Conservation (phyloP, 2,113 vertebrate species). For the Lycocorax pyrrhopterus region DNA sequence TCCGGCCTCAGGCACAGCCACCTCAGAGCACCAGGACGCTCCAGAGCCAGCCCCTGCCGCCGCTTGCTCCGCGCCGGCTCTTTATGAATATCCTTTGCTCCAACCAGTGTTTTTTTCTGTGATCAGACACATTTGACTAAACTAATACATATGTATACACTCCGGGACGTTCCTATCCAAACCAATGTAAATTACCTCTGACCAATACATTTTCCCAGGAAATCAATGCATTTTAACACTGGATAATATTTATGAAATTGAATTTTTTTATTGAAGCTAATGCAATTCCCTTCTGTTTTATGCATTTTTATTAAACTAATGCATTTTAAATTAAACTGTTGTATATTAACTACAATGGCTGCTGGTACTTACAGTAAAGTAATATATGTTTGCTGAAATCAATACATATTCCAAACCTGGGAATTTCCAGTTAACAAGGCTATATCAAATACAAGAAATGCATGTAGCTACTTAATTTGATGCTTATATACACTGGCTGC, state of each 20-base stretch:
- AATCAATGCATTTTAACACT: slow-evolving; percentile 81
- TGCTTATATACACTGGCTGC: slow-evolving; percentile 48
- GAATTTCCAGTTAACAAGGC: slow-evolving; percentile 68
- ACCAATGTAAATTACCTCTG: slow-evolving; percentile 74
- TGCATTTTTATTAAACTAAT: slow-evolving; percentile 84
- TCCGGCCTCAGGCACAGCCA: accelerated
- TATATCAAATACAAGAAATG: slow-evolving; percentile 51
- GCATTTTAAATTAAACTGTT: slow-evolving; percentile 82
- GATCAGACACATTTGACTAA: slow-evolving; percentile 63
- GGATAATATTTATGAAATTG: slow-evolving; percentile 84
- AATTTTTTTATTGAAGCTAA: slow-evolving; percentile 77
- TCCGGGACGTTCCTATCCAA: slow-evolving; percentile 55
- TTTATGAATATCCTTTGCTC: slow-evolving; percentile 1
- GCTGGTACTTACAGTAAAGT: slow-evolving; percentile 76
- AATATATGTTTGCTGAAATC: slow-evolving; percentile 75
- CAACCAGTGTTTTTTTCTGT: not conserved
- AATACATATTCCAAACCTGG: slow-evolving; percentile 67
- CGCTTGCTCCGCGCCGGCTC: not conserved
- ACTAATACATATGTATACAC: slow-evolving; percentile 69
- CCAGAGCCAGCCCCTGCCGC: not conserved
- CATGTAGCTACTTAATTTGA: slow-evolving; percentile 49
- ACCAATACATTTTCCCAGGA: slow-evolving; percentile 74
- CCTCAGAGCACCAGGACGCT: not conserved
- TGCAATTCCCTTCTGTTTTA: slow-evolving; percentile 76
- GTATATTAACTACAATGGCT: slow-evolving; percentile 77